These are phyloP conservation scores for Acleris laterana DNA, from an alignment of 2,888 invertebrate species.

Conservation along the genomic window DNA sequence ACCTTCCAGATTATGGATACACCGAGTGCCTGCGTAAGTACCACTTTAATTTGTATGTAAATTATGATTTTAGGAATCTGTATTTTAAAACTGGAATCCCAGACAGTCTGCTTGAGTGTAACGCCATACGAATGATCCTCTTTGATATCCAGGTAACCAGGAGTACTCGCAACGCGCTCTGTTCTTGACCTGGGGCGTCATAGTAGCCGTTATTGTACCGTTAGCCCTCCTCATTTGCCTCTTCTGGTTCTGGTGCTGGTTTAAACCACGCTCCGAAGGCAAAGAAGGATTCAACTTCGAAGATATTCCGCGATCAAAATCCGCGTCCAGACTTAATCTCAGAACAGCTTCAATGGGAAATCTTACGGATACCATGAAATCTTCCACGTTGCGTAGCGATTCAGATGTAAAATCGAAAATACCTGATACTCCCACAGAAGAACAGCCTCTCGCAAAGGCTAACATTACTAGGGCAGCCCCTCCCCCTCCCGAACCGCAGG, in stretches of 20 bases:
- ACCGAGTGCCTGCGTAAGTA: slow-evolving; percentile 96
- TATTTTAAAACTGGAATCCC: too few species aligned
- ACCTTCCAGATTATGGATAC: slow-evolving; percentile 92
- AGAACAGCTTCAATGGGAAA: slow-evolving; percentile 81
- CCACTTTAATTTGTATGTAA: too few species aligned
- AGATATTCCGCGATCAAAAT: slow-evolving; percentile 83
- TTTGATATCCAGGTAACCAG: slow-evolving; percentile 84
- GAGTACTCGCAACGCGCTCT: slow-evolving; percentile 89
- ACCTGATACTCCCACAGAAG: slow-evolving; percentile 70
- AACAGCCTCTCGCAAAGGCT: slow-evolving; percentile 56
- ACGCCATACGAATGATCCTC: slow-evolving; percentile 7
- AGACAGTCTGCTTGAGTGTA: too few species aligned
- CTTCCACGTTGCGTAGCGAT: slow-evolving; percentile 69
- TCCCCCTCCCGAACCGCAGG: slow-evolving; percentile 60
- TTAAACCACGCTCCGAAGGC: slow-evolving; percentile 84
- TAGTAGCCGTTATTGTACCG: slow-evolving; percentile 89
- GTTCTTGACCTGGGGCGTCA: slow-evolving; percentile 89
- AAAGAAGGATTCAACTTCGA: slow-evolving; percentile 83
- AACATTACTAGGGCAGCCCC: slow-evolving; percentile 64
- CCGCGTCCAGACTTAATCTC: slow-evolving; percentile 84
- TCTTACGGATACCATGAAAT: slow-evolving; percentile 78
- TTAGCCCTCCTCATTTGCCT: slow-evolving; percentile 85
- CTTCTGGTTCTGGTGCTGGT: slow-evolving; percentile 86
- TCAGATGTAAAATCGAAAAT: slow-evolving; percentile 67
- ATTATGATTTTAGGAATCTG: too few species aligned